Conservation (phyloP, 2,888 invertebrate genomes). For the Tryphoninae sp. region DNA sequence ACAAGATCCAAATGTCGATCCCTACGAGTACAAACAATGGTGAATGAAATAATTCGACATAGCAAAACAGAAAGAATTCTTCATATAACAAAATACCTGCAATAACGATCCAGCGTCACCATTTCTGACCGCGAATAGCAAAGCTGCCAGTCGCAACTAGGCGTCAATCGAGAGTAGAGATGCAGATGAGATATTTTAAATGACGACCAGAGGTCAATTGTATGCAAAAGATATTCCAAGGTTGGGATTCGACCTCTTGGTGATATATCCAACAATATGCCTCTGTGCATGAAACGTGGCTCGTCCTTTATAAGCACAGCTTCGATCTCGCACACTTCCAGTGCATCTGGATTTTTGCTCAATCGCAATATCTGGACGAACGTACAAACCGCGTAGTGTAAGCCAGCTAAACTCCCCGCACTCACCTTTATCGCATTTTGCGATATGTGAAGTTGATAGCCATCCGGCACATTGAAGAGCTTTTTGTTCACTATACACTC, state of each 20-base stretch:
- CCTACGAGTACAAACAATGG: slow-evolving; percentile 66
- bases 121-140: slow-evolving; percentile 82
- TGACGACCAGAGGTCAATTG: slow-evolving; percentile 82
- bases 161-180: slow-evolving; percentile 81
- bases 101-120: slow-evolving; percentile 83
- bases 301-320: slow-evolving; percentile 83
- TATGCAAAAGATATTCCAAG: slow-evolving; percentile 82
- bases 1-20: slow-evolving; percentile 83
- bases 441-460: slow-evolving; percentile 83
- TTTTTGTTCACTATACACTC: slow-evolving; percentile 83
- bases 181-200: slow-evolving; percentile 84
- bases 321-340: slow-evolving; percentile 77
- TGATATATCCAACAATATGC: slow-evolving; percentile 84
- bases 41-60: not conserved
- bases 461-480: slow-evolving; percentile 81
- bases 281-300: slow-evolving; percentile 83
- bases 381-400: slow-evolving; percentile 84
- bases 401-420: slow-evolving; percentile 83
- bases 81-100: slow-evolving; percentile 74
- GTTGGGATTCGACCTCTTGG: slow-evolving; percentile 83
- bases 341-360: slow-evolving; percentile 76
- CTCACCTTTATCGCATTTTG: slow-evolving; percentile 82
- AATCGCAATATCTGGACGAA: slow-evolving; percentile 83
- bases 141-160: slow-evolving; percentile 81
- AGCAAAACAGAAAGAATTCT: not conserved